Conservation (phyloP, 2,113 vertebrate genomes). For the Grammomys surdaster region DNA sequence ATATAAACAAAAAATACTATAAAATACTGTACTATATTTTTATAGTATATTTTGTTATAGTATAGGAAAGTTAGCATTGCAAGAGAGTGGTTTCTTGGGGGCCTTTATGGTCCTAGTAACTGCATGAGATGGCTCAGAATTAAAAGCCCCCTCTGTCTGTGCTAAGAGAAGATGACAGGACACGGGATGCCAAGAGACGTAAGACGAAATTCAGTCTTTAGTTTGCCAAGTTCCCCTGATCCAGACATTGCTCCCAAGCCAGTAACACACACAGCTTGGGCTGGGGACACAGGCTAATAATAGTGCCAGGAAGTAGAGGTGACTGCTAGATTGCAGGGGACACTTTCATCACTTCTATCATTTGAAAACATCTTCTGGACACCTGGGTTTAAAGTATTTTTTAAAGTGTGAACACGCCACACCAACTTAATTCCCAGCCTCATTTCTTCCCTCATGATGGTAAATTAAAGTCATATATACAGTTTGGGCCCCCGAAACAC, state of each 20-base stretch:
- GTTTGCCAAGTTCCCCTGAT: background rate
- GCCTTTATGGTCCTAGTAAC: background rate
- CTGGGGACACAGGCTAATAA: background rate
- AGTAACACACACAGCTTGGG: background rate
- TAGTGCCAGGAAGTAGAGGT: background rate
- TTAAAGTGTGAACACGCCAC: background rate
- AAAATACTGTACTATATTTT: too few relatives aligned
- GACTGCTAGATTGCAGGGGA: background rate
- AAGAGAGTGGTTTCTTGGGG: background rate
- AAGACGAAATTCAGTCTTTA: background rate
- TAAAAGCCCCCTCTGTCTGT: too few relatives aligned
- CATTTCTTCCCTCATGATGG: background rate
- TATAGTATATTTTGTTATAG: background rate
- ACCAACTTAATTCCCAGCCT: background rate
- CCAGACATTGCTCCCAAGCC: background rate
- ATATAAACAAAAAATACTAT: too few relatives aligned
- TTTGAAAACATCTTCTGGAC: conserved; percentile 12
- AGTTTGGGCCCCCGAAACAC: background rate
- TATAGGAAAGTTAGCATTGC: too few relatives aligned
- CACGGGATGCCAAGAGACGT: too few relatives aligned
- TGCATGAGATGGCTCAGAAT: background rate
- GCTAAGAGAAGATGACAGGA: background rate
- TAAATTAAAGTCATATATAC: background rate
- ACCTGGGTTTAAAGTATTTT: background rate
- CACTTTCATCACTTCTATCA: background rate